Percentiles rank a stretch among this genome's conserved stretches.
Evolutionary conservation across 2,797 vertebrate genomes (phyloP).

Genomic region (Sphaeramia orbicularis): DNA sequence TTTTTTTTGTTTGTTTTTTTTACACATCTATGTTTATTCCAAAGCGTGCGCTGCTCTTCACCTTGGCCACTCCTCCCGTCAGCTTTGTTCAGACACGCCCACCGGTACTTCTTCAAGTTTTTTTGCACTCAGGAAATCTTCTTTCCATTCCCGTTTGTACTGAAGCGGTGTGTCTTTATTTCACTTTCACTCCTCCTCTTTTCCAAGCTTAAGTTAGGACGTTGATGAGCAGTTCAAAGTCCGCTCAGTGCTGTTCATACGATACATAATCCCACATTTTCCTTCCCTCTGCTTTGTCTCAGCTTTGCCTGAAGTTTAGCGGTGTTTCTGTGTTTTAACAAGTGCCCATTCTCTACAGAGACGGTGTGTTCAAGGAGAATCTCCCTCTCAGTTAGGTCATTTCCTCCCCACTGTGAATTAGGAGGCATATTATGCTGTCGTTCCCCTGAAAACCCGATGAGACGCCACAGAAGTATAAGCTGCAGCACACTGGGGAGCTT

Average conservation of each 20-base stretch:
- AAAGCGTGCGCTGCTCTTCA: conserved; percentile 89
- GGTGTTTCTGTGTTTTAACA: conserved; percentile 72
- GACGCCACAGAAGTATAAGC: conserved; percentile 42
- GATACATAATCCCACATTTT: conserved; percentile 4
- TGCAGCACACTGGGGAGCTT: conserved; percentile 80
- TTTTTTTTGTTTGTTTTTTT: no score
- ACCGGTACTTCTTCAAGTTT: conserved; percentile 90
- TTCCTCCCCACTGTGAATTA: conserved; percentile 46
- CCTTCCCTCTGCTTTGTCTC: conserved; percentile 47
- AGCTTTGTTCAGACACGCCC: conserved; percentile 87
- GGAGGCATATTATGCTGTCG: conserved; percentile 28
- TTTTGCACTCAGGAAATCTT: conserved; percentile 99
- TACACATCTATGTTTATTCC: conserved; percentile 84
- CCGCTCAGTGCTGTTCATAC: conserved; percentile 48
- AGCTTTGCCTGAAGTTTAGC: conserved; percentile 57
- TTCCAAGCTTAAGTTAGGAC: conserved; percentile 38
- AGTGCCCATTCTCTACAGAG: conserved; percentile 75
- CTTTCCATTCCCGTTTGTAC: conserved; percentile 86
- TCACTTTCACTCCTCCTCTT: conserved; percentile 36
- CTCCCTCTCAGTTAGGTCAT: conserved; percentile 42
- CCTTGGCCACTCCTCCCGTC: conserved; percentile 76
- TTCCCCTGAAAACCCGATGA: conserved; percentile 38
- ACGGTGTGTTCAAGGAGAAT: conserved; percentile 51
- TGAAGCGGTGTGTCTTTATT: conserved; percentile 69
- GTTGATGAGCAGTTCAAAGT: conserved; percentile 32